These are phyloP conservation scores for Arge pagana DNA, from an alignment of 2,888 invertebrate genomes.

Conservation along the genomic window DNA sequence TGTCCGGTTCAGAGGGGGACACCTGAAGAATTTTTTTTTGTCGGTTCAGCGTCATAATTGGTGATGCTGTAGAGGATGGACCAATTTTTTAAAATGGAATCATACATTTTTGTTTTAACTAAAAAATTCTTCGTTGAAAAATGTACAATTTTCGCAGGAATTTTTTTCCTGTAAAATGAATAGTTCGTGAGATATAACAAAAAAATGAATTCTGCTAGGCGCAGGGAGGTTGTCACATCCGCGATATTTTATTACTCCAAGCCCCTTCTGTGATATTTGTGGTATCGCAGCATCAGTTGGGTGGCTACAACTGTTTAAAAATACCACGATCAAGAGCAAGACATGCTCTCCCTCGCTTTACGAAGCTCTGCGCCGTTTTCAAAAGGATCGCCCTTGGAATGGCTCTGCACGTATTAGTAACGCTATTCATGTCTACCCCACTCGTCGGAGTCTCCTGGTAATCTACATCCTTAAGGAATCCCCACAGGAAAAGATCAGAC, in stretches of 20 bases:
- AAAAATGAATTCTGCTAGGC: background rate
- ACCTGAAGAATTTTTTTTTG: too few species aligned
- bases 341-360: background rate
- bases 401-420: background rate
- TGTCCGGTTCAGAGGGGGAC: too few species aligned
- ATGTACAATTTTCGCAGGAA: background rate
- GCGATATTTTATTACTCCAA: slow-evolving; percentile 4
- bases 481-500: slow-evolving; percentile 1
- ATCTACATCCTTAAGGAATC: slow-evolving; percentile 2
- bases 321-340: background rate
- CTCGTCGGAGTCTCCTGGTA: slow-evolving; percentile 1
- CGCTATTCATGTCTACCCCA: background rate
- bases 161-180: slow-evolving; percentile 1
- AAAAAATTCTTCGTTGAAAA: slow-evolving; percentile 1
- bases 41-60: too few species aligned
- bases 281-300: slow-evolving; percentile 3
- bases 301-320: background rate
- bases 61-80: too few species aligned
- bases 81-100: slow-evolving; percentile 25
- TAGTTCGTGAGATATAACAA: slow-evolving; percentile 4
- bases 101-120: slow-evolving; percentile 3
- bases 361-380: background rate
- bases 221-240: background rate
- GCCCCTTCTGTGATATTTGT: slow-evolving; percentile 4
- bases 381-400: background rate